Evolutionary conservation across 1,140 invertebrate genomes (phyloP).

Genomic region (Ostrea denselamellosa): DNA sequence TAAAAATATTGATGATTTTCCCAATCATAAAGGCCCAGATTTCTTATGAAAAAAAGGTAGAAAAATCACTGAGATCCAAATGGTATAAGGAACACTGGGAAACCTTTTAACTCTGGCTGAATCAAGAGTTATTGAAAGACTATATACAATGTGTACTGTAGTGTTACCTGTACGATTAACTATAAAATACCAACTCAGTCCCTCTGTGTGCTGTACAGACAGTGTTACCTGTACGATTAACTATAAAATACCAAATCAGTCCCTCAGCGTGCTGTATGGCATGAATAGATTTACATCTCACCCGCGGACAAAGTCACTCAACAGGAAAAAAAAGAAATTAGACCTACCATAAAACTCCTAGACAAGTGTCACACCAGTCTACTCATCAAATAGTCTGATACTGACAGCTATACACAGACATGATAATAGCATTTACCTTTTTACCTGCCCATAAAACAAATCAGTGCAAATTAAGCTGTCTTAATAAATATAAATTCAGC

Average conservation of each 20-base stretch:
- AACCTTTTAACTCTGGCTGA: too few species aligned
- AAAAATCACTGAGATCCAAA: too few species aligned
- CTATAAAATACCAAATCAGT: not conserved
- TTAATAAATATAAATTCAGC: not conserved
- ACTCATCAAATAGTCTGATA: not conserved
- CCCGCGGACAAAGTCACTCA: not conserved
- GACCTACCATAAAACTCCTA: not conserved
- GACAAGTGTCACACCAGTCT: not conserved
- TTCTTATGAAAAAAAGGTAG: too few species aligned
- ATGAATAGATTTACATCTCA: not conserved
- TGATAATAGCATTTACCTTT: not conserved
- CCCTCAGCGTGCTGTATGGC: not conserved
- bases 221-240: not conserved
- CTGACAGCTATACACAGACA: not conserved
- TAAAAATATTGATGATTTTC: too few species aligned
- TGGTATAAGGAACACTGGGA: too few species aligned
- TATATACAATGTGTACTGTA: too few species aligned
- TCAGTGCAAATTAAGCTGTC: constrained; percentile 16
- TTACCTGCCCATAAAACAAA: not conserved
- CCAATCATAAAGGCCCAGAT: too few species aligned
- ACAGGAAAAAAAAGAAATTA: not conserved
- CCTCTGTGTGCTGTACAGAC: not conserved
- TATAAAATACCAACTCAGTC: not conserved
- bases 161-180: not conserved
- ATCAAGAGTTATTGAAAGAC: too few species aligned